Evolutionary conservation across 2,113 vertebrate genomes (phyloP).

Genomic region (Trogon surrucura): DNA sequence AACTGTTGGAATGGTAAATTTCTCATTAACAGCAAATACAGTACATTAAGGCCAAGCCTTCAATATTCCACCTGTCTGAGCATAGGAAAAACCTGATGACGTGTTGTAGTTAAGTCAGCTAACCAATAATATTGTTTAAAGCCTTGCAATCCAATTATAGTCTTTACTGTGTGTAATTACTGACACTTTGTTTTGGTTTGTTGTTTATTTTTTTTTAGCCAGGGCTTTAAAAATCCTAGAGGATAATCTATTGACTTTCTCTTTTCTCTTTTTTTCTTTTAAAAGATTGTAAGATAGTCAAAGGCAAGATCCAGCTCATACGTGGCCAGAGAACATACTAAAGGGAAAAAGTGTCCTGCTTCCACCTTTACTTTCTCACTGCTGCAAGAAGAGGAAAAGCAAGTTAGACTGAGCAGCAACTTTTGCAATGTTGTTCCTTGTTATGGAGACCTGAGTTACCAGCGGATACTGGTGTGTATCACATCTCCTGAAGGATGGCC

Average conservation of each 20-base stretch:
- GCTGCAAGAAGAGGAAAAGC: neutral
- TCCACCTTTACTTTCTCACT: neutral
- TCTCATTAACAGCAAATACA: neutral
- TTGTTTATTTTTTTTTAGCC: neutral
- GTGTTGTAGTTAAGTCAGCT: neutral
- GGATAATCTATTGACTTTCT: neutral
- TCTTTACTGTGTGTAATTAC: neutral
- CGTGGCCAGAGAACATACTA: neutral
- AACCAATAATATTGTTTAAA: neutral
- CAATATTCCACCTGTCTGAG: neutral
- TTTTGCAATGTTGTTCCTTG: neutral
- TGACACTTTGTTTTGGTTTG: fast-evolving
- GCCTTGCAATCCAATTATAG: neutral
- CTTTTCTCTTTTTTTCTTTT: neutral
- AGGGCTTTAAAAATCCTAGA: neutral
- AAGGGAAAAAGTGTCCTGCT: neutral
- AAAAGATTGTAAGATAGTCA: neutral
- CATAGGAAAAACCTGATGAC: neutral
- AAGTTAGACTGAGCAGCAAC: neutral
- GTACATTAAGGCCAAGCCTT: neutral
- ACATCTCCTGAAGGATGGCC: neutral
- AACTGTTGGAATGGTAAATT: neutral
- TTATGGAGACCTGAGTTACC: fast-evolving
- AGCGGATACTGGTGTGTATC: neutral
- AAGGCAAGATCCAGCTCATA: neutral